Base-by-base conservation (phyloP, 2,888 invertebrate genomes). In the Spatulosminthurus flaviceps region DNA sequence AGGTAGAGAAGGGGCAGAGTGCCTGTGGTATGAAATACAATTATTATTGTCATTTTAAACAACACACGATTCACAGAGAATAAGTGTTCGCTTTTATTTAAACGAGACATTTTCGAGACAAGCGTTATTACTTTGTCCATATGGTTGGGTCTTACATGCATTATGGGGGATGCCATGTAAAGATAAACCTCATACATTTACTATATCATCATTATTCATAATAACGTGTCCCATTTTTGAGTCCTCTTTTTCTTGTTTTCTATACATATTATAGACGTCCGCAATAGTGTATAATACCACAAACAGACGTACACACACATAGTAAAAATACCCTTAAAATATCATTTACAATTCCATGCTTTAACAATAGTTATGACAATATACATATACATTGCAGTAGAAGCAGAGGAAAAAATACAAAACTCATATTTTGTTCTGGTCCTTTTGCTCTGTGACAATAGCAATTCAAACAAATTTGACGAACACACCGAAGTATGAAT, bases 131-230 rank as follows among this genome's bases (percentile, higher is more conserved):
- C 51, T 51, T 4, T 51, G 51, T 51, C 51, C 51, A 51, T 51
- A 51, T 51, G 51, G 51, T n/a, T n/a, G n/a, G n/a, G n/a, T 51
- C 51, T 51, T 51, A 51, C 5, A 51, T 4, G 51, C 51, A 51
- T 19, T n/a, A n/a, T n/a, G n/a, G n/a, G 51, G 51, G 19, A 51
- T 51, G 51, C 51, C 16, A 51, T 51, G 51, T 4, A 51, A 51
- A 16, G 51, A 51, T 51, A 51, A 41, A 51, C 51, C 51, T 51
- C 51, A 13, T 51, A n/a, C n/a, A n/a, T n/a, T n/a, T n/a, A n/a
- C n/a, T n/a, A n/a, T n/a, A n/a, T n/a, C n/a, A n/a, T n/a, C n/a
- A 51, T 51, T 51, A 51, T 51, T 51, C 51, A 51, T 51, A 51
- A 51, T 51, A 51, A 51, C n/a, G 51, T 19, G 51, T 51, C n/a